Base-by-base conservation (phyloP, 2,113 vertebrate species). In the Megatriorchis doriae region DNA sequence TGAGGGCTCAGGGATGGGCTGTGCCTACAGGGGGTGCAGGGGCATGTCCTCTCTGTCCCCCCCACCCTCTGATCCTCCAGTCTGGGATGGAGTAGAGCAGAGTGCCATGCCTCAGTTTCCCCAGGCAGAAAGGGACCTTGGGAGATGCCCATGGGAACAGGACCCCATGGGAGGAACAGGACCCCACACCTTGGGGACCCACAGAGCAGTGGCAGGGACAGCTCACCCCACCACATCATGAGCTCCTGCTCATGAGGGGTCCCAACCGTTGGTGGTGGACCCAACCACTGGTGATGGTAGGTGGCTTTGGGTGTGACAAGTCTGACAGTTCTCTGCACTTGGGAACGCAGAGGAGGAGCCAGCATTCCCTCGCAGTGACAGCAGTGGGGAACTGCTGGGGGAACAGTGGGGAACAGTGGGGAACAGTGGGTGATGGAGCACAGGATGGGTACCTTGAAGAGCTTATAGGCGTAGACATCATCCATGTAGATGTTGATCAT, bases 401-500 rank as follows among this genome's bases (percentile, higher is more conserved):
- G 63, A 43, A 45, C 43, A 21, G 25, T 0, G 0, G 12, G 34
- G n/a, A n/a, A n/a, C 56, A 45, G 42, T 0, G 0, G 3, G 62
- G 63, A 43, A 45, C 43, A 21, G 25, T 0, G 0, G 12, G 34
- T 2, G 14, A 4, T 2, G 5, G 45, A 11, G 62, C 2, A 0
- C 26, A 11, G 45, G 55, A 42, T 0, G 1, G 93, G 96, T 93
- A 99, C 99, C 99, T 99, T 99, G 98, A 99, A 99, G 73, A 99
- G 98, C 38, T 75, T 89, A 96, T 98, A 98, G 78, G 99, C 99
- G 0, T 99, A 99, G 92, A 98, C 98, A 88, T 99, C 99, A 0
- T 98, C 99, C 98, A 99, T 98, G 96, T 99, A 98, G 11, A 99
- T 99, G 91, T 99, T 99, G 96, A 99, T 98, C 99, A 99, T 99